Base-by-base conservation (phyloP, 2,888 invertebrate genomes). In the Trachelus stipa region DNA sequence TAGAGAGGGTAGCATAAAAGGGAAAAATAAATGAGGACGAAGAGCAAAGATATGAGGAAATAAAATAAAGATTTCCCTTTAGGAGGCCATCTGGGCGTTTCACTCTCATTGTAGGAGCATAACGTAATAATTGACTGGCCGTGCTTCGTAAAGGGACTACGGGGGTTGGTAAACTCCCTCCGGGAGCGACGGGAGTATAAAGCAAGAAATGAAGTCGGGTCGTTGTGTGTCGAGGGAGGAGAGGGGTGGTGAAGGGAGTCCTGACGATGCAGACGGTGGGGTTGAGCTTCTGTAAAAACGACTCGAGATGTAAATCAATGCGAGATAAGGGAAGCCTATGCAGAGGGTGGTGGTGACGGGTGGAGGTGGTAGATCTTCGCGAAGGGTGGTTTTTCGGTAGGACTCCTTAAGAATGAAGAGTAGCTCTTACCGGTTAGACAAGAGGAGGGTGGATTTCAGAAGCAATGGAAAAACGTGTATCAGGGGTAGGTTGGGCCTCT, bases 231-330 rank as follows among this genome's bases (percentile, higher is more conserved):
- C 35, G 12, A 68, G 34, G 33, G 30, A 73, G n/a, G 35, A 71
- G 40, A 69, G 75, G 33, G 74, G 23, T 15, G 30, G 34, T 15
- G 15, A 31, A 34, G 56, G 31, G 12, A 69, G 40, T 15, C 34
- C 69, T 30, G 23, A 69, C 12, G 12, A 31, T 15, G 71, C 12
- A 71, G 74, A 69, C 73, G 77, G 35, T 73, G 68, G 71, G 69
- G 77, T 71, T 71, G 79, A 73, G 77, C 71, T 84, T 85, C 84
- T 82, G 83, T 78, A 85, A 86, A 85, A 86, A 85, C 85, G 86
- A 88, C 87, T 87, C 81, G 83, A 84, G 87, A 88, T 89, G 87
- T 89, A 89, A 89, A 89, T 89, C 88, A 88, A 87, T 87, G 85
- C 85, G 83, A 85, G 88, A 71, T 71, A 71, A 71, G 71, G 71